Base-by-base conservation (phyloP, 2,797 vertebrate species). In the Lepus oiostolus region DNA sequence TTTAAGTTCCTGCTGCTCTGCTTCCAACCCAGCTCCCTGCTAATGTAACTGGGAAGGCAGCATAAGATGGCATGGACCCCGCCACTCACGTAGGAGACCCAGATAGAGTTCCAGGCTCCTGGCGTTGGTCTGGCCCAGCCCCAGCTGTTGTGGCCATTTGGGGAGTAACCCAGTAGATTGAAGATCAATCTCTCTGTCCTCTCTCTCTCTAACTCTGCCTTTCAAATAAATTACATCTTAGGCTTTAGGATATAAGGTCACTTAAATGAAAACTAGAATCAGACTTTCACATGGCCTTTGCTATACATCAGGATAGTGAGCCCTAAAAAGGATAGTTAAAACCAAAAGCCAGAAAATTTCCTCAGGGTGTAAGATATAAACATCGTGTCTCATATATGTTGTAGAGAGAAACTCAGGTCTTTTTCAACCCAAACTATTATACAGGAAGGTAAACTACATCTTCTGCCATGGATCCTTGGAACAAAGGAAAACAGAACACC, bases 191-290 rank as follows among this genome's bases (percentile, higher is more conserved):
- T 58, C 54, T 16, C 54, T 16, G 12, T 58, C 54, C 19, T 14
- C 54, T 58, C 54, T 58, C 54, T 17, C 54, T 58, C 14, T 58
- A 58, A 58, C 54, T 16, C 54, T 21, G 16, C 54, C 54, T 21
- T 58, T 58, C 54, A 58, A 58, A 58, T 58, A 16, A 58, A 58
- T 58, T 38, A 32, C 60, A 42, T 74, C 42, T 85, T 79, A 91
- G 26, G 74, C 7, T 68, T 32, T 80, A 88, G 17, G 42, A 50
- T 72, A 81, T 21, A 68, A 90, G 60, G 38, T 71, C 50, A 75
- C 26, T 38, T 80, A 72, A 92, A 74, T 72, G 62, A 89, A 74
- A 63, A 89, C 5, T 50, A 82, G 52, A 89, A 72, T 81, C 17
- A 81, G 67, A 85, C 58, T 90, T 82, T 42, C 65, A 63, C 4